Conservation (phyloP, 2,113 vertebrate genomes). For the Manacus vitellinus region DNA sequence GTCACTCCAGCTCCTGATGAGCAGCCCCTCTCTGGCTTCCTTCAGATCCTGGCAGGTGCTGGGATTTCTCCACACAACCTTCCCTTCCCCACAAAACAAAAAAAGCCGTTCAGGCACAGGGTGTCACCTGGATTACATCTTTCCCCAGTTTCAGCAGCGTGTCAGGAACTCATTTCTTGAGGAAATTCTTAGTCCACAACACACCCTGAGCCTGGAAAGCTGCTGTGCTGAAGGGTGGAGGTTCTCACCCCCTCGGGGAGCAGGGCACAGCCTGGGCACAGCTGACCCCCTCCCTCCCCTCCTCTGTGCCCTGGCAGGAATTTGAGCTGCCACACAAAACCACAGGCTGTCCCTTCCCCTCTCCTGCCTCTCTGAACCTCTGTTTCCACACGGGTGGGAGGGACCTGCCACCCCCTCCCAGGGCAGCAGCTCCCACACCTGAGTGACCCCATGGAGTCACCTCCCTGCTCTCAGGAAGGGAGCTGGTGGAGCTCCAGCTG, state of each 20-base stretch:
- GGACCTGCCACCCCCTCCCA: not conserved
- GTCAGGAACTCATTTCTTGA: not conserved
- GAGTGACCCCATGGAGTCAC: accelerated
- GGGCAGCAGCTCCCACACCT: not conserved
- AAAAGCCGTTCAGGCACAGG: not conserved
- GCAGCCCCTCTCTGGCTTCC: not conserved
- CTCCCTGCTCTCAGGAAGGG: not conserved
- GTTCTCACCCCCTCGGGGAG: not conserved
- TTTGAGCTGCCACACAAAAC: not conserved
- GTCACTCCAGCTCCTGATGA: not conserved
- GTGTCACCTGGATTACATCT: not conserved
- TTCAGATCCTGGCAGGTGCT: not conserved
- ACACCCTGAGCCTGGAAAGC: not conserved
- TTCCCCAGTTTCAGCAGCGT: not conserved
- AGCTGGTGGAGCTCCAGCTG: not conserved
- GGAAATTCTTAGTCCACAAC: not conserved
- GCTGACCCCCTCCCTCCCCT: not conserved
- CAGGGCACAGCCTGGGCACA: not conserved
- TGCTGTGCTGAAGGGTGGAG: not conserved
- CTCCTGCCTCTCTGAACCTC: not conserved
- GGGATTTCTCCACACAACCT: not conserved
- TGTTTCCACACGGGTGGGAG: not conserved
- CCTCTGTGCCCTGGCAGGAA: not conserved
- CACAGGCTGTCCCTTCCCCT: not conserved
- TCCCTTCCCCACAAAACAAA: not conserved